Evolutionary conservation across 2,797 vertebrate genomes (phyloP), one percentile per base, ranked within the genome.

Genomic region (Anas bernieri): DNA sequence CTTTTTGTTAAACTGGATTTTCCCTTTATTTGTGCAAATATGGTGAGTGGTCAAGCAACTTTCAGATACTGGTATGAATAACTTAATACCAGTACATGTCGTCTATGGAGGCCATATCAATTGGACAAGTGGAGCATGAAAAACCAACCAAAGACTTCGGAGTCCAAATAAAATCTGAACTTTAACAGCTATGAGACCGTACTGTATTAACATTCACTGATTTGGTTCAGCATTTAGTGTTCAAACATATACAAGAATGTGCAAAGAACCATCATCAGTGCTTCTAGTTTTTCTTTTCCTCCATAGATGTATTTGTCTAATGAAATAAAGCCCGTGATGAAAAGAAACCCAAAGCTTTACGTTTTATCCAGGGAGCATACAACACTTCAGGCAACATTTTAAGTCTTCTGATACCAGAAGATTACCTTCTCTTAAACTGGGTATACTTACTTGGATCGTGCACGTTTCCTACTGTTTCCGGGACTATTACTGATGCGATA

Each of bases 401-500:
- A 70, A 69, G 68, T 2, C 21, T 3, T 11, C 26, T 0, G 4
- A 31, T 4, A 46, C 7, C 64, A 41, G 54, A 54, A 46, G 8
- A 46, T 14, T 41, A 18, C 8, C 6, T 9, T 9, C 16, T 6
- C 45, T 31, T 39, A 55, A 39, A n/a, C 13, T 1, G 4, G 39
- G 31, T 13, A 20, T 12, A 45, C 95, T 82, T 96, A 99, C 99
- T 98, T 99, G 96, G 99, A 99, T 85, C 98, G 98, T 1, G 98
- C 98, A 69, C 97, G 98, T n/a, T 98, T 98, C 91, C 98, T 97
- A 94, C 98, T 98, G 80, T 97, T 96, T 9, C 98, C 97, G 7
- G 99, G 98, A 92, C 98, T 98, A 82, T 98, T 98, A 95, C 99
- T 98, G 92, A 98, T 97, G 76, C 98, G 98, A 85, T 99, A 98